These are phyloP conservation scores for Lycocorax pyrrhopterus DNA, from an alignment of 2,113 vertebrate genomes.

Conservation along the genomic window DNA sequence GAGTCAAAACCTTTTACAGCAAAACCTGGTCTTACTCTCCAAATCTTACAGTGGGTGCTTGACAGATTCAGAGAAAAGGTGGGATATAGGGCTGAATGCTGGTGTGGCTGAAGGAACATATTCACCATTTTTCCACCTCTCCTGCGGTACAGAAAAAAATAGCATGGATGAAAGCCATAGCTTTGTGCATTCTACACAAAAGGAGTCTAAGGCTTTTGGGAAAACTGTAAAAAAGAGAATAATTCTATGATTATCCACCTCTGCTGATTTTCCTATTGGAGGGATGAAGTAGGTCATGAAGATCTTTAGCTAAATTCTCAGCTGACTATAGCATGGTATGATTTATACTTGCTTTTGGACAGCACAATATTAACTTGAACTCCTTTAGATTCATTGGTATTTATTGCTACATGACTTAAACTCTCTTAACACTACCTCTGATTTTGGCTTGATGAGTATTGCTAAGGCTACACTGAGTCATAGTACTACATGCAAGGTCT, in stretches of 20 bases:
- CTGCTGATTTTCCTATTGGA: not conserved
- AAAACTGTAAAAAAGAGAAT: not conserved
- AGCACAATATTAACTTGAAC: not conserved
- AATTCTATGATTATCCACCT: not conserved
- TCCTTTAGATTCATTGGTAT: not conserved
- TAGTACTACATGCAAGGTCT: not conserved
- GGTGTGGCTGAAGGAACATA: not conserved
- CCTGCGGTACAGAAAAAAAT: not conserved
- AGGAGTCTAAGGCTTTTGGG: not conserved
- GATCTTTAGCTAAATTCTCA: not conserved
- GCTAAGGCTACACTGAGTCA: not conserved
- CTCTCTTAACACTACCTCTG: not conserved
- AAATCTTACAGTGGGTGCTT: not conserved
- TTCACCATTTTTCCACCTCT: not conserved
- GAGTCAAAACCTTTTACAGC: not conserved
- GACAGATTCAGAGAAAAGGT: not conserved
- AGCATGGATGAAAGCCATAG: not conserved
- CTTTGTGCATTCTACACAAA: not conserved
- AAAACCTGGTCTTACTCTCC: not conserved
- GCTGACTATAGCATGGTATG: not conserved
- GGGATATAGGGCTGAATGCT: not conserved
- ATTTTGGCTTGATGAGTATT: not conserved
- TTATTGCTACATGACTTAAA: not conserved
- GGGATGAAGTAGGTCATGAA: conserved; percentile 15
- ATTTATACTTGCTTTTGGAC: not conserved